Evolutionary conservation across 2,888 invertebrate genomes (phyloP), one percentile per base, ranked within the genome.

Genomic region (Alcis repandata): DNA sequence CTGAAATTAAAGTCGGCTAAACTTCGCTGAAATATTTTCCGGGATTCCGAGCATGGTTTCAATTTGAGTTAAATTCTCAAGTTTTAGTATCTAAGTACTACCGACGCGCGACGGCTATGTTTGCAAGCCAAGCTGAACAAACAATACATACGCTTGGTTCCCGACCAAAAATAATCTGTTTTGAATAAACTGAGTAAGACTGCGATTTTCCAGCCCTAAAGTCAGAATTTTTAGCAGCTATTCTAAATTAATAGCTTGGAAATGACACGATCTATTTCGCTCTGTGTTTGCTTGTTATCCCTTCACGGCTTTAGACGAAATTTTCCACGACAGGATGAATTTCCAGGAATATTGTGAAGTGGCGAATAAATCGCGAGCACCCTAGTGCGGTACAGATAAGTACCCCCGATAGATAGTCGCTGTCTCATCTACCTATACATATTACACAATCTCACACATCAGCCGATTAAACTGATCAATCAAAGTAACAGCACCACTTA

Each of bases 381-480:
- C 20, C 22, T 22, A 22, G 20, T 20, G 45, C 45, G 4, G 11
- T 45, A 11, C 45, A 11, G 45, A 45, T 22, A 45, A 45, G 11
- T 22, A 45, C 20, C 0, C 27, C 15, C 1, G 27, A 48, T 6
- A 27, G 15, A 48, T 27, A 48, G 46, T 15, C n/a, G 17, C 41
- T 17, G 0, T 17, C 10, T 19, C 9, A 19, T 41, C 19, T 43
- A 43, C 11, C 9, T n/a, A n/a, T n/a, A n/a, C n/a, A n/a, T n/a
- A n/a, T n/a, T n/a, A n/a, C 36, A 7, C 36, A 7, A 36, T 36
- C 10, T 36, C 19, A 4, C 11, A 41, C 27, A 43, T 32, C 15
- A 3, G 4, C 4, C 17, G 56, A 56, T 56, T 45, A 56, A 11
- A 19, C 13, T 45, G 20, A 57, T 57, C 46, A 57, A 57, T 48